Evolutionary conservation across 2,797 vertebrate genomes (phyloP).

Genomic region (Sebastes taczanowskii): DNA sequence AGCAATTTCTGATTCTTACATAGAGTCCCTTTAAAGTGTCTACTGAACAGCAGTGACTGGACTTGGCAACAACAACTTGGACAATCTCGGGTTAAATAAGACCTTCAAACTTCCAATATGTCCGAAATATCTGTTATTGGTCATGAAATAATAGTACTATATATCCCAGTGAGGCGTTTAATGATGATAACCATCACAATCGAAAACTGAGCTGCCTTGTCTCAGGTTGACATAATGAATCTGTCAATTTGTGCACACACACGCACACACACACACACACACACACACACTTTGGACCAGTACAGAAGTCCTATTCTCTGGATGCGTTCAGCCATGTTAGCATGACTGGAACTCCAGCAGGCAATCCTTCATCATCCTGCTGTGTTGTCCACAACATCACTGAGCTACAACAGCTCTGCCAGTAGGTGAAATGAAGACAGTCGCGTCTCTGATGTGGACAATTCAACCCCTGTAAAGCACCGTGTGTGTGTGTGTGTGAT

Average conservation of each 20-base stretch:
- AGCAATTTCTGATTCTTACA: too few species aligned
- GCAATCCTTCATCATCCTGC: constrained; percentile 12
- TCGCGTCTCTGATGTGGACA: not conserved
- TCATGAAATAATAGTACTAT: not conserved
- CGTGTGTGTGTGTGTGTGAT: not conserved
- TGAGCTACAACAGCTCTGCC: constrained; percentile 15
- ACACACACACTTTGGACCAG: not conserved
- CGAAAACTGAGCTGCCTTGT: not conserved
- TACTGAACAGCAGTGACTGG: not conserved
- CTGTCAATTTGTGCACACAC: not conserved
- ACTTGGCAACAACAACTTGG: not conserved
- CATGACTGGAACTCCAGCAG: constrained; percentile 12
- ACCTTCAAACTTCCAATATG: not conserved
- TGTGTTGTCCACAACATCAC: constrained; percentile 23
- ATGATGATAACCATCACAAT: not conserved
- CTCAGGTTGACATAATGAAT: not conserved
- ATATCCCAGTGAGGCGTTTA: not conserved
- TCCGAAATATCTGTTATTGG: not conserved
- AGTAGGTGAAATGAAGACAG: not conserved
- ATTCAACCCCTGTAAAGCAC: not conserved
- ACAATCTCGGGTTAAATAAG: not conserved
- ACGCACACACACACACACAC: too few species aligned
- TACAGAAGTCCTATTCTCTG: constrained; percentile 40
- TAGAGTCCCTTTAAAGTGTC: not conserved
- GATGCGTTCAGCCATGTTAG: constrained; percentile 35